A percentile compares a stretch with the other conserved stretches of the same genome.
Conservation (phyloP, 2,797 vertebrate genomes). For the Propithecus perrieri region DNA sequence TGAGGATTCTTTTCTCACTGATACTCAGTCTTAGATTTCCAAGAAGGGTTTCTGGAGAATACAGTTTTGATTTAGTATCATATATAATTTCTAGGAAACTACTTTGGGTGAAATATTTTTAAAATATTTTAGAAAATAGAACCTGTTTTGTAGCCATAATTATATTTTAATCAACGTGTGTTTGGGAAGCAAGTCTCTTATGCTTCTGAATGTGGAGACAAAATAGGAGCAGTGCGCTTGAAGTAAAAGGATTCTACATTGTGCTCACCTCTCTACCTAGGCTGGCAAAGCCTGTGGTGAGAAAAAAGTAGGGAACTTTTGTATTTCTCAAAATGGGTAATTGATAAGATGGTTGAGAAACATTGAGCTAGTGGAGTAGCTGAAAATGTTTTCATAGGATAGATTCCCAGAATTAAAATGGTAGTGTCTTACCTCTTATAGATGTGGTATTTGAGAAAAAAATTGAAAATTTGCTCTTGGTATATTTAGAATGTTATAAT, state of each 20-base stretch:
- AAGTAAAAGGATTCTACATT: background rate
- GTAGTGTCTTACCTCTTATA: background rate
- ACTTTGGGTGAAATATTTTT: background rate
- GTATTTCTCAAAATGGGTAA: background rate
- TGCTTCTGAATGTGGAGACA: background rate
- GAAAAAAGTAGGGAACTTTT: background rate
- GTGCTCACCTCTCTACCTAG: background rate
- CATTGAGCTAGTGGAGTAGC: background rate
- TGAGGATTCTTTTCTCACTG: background rate
- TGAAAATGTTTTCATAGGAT: background rate
- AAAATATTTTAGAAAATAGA: background rate
- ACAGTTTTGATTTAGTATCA: background rate
- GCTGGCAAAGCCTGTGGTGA: background rate
- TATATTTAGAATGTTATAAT: constrained; percentile 6
- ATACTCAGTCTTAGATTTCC: background rate
- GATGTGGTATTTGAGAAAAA: background rate
- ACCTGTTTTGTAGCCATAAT: background rate
- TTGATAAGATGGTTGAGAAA: background rate
- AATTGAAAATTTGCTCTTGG: background rate
- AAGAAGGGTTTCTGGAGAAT: background rate
- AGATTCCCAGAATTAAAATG: background rate
- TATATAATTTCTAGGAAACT: background rate
- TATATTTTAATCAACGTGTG: background rate
- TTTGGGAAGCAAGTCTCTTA: background rate
- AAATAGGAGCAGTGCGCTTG: background rate